Evolutionary conservation across 2,797 vertebrate species (phyloP).

Genomic region (Oryzias dopingdopingensis): DNA sequence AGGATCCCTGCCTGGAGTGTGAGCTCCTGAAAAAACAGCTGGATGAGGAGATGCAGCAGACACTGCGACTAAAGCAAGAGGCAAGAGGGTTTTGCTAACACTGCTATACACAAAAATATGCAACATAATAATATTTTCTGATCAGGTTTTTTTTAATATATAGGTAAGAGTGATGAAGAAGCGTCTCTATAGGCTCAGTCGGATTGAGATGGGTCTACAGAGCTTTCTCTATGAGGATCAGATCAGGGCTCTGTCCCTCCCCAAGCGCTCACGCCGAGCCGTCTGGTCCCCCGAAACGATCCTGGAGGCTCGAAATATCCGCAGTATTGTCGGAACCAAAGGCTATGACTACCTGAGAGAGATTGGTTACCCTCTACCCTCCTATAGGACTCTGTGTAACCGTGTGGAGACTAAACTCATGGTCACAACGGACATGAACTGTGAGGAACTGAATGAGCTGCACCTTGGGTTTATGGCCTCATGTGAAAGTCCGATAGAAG

Average conservation of each 20-base stretch:
- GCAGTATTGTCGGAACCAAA: constrained; percentile 77
- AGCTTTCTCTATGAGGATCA: constrained; percentile 83
- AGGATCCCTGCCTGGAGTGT: constrained; percentile 74
- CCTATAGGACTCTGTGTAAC: constrained; percentile 83
- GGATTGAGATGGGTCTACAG: constrained; percentile 80
- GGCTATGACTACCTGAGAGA: constrained; percentile 82
- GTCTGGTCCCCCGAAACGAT: constrained; percentile 83
- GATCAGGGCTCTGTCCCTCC: constrained; percentile 79
- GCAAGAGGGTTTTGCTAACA: constrained; percentile 30
- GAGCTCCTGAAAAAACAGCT: constrained; percentile 77
- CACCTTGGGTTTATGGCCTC: constrained; percentile 77
- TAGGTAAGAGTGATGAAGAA: constrained; percentile 84
- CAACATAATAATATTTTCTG: not conserved
- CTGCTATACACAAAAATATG: not conserved
- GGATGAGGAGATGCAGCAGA: constrained; percentile 80
- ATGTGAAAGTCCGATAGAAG: constrained; percentile 72
- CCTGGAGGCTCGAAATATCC: constrained; percentile 78
- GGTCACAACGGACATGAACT: constrained; percentile 77
- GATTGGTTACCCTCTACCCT: constrained; percentile 81
- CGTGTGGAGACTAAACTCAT: constrained; percentile 81
- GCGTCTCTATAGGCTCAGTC: constrained; percentile 76
- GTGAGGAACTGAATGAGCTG: constrained; percentile 79
- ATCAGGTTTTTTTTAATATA: not conserved
- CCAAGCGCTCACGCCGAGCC: constrained; percentile 79
- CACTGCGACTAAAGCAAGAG: constrained; percentile 77